A percentile compares a stretch with the other conserved stretches of the same genome.
Evolutionary conservation across 1,140 invertebrate genomes (phyloP).

Genomic region (Carcinoscorpius rotundicauda): DNA sequence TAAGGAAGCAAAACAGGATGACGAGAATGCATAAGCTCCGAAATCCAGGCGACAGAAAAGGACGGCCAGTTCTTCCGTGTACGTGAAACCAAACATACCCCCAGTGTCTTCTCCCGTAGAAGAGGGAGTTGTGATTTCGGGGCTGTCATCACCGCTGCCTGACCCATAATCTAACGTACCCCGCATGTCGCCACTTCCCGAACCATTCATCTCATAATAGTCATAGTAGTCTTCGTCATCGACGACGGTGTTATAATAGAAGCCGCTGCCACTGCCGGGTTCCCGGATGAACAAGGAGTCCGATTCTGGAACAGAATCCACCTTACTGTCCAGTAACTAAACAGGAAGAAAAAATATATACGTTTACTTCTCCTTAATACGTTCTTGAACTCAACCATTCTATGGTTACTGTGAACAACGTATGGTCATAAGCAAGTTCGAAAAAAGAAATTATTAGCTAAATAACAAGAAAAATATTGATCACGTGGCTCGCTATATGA

Average conservation of each 20-base stretch:
- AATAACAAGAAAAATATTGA: not conserved
- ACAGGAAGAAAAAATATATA: not conserved
- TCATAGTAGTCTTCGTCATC: constrained; percentile 13
- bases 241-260: not conserved
- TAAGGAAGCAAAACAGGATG: too few relatives aligned
- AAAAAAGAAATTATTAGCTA: not conserved
- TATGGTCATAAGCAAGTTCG: not conserved
- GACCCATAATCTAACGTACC: constrained; percentile 1
- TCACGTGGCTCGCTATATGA: not conserved
- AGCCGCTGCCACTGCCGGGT: constrained; percentile 6
- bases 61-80: too few relatives aligned
- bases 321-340: constrained; percentile 7
- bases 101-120: too few relatives aligned
- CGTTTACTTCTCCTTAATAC: not conserved
- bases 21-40: too few relatives aligned
- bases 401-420: not conserved
- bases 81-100: too few relatives aligned
- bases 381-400: not conserved
- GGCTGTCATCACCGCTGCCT: not conserved
- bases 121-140: too few relatives aligned
- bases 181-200: constrained; percentile 13
- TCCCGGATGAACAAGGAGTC: constrained; percentile 11
- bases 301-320: constrained; percentile 13
- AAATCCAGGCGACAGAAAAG: too few relatives aligned
- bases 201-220: not conserved